Base-by-base conservation (phyloP, 2,888 invertebrate species). In the Plagodis dolabraria region DNA sequence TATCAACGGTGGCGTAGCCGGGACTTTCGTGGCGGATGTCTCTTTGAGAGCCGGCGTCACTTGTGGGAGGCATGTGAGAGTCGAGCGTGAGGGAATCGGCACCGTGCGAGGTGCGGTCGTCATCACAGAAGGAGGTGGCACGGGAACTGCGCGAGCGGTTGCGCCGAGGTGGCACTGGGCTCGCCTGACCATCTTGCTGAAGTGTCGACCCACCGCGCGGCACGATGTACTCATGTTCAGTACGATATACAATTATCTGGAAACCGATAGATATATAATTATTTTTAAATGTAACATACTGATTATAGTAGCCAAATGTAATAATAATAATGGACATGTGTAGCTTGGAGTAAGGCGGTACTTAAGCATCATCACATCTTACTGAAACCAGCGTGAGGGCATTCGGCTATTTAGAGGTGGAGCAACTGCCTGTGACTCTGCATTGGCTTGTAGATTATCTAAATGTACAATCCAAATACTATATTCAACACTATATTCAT, bases 1-100 rank as follows among this genome's bases (percentile, higher is more conserved):
- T 97, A 58, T 96, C 96, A 47, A 97, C 95, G 35, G 95, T 94
- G 9, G 97, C 96, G 71, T 97, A 97, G 6, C 97, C 97, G 33
- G 93, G 94, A 63, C 91, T 92, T 53, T 92, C 92, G 12, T 85
- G 92, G 7, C 93, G 91, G 46, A 88, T 85, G 45, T 83, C 80
- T 63, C 87, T 87, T 22, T 86, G 87, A 5, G 84, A 67, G 38
- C 91, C 89, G 2, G 80, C 69, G 8, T 85, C 83, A 52, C 85
- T 86, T 9, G 73, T 64, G 8, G 77, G 78, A 36, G 83, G 80
- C 48, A 86, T 66, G 66, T 93, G 88, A 42, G 85, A 89, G 73
- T 94, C 94, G 36, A 94, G 84, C 8, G 88, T 90, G 47, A 96
- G 81, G 0, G 96, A 96, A 63, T 96, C 96, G 1, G 95, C 95